Base-by-base conservation (phyloP, 1,140 invertebrate species). In the Lasioglossum albipes region DNA sequence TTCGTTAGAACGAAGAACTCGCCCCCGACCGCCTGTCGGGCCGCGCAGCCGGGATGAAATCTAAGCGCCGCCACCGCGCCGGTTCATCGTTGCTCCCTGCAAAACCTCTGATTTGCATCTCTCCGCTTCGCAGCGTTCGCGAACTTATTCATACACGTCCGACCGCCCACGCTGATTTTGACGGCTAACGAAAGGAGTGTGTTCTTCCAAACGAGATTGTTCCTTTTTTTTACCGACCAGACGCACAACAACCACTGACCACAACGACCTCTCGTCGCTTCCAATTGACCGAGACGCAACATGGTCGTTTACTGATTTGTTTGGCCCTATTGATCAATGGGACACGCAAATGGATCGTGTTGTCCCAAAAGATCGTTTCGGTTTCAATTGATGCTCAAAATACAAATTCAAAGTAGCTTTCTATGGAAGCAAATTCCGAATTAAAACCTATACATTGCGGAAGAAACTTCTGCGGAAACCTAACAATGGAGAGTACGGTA, bases 1-100 rank as follows among this genome's bases (percentile, higher is more conserved):
- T 87, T 87, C 86, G 83, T 87, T 87, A 84, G 78, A 79, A 80
- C 61, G 54, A 74, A 79, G 77, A 54, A 74, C 54, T 67, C 18
- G 36, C 41, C 20, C 57, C 57, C 57, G 69, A 18, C 61, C 13
- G 16, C 5, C 57, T 52, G 61, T 9, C 59, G 62, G 52, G 61
- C 3, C 4, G 49, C 22, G 20, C 45, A 4, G 27, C 45, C 42
- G 31, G 13, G 67, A 49, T 74, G 27, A 59, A 59, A 74, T 73
- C 77, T 79, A 74, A 73, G 66, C 79, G 61, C 52, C 52, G 52
- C 52, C 18, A 12, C 45, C 45, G 45, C 52, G 52, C 52, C 42
- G 18, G 49, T 22, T 62, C 64, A n/a, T 73, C 79, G 57, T 54
- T 18, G 57, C 7, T n/a, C 54, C 1, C 59, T 16, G 67, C 45